Evolutionary conservation across 2,888 invertebrate species (phyloP).

Genomic region (Macaria liturata): DNA sequence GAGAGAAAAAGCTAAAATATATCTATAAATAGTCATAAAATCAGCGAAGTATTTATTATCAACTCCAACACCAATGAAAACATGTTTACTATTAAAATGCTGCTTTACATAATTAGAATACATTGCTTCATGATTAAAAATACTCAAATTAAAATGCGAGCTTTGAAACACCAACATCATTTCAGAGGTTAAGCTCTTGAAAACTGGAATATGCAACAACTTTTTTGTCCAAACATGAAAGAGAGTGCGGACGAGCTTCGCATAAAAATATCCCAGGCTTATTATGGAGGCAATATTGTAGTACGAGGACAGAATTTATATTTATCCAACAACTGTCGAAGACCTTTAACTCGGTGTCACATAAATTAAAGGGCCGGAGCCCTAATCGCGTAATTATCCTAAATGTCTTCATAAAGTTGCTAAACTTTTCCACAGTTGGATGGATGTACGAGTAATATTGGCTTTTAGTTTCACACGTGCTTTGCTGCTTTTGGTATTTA

Average conservation of each 20-base stretch:
- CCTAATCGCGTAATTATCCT: constrained; percentile 44
- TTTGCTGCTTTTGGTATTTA: no score
- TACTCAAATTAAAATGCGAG: no score
- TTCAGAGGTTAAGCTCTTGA: constrained; percentile 44
- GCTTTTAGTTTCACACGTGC: not conserved
- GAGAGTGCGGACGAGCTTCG: constrained; percentile 56
- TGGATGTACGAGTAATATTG: not conserved
- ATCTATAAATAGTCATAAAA: no score
- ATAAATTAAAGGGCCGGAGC: constrained; percentile 43
- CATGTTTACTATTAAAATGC: no score
- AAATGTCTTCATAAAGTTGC: constrained; percentile 18
- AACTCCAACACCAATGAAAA: no score
- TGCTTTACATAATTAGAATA: no score
- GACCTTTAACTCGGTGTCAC: constrained; percentile 40
- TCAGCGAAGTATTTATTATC: no score
- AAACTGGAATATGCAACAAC: constrained; percentile 55
- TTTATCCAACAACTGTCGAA: constrained; percentile 48
- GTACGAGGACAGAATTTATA: constrained; percentile 64
- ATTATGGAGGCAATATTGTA: constrained; percentile 71
- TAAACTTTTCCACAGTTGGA: not conserved
- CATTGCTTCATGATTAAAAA: no score
- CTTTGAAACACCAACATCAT: constrained; percentile 32
- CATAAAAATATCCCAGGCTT: constrained; percentile 60
- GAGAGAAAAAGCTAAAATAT: no score
- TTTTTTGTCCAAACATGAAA: constrained; percentile 69